Evolutionary conservation across 2,888 invertebrate species (phyloP).

Genomic region (Physocephala rufipes): DNA sequence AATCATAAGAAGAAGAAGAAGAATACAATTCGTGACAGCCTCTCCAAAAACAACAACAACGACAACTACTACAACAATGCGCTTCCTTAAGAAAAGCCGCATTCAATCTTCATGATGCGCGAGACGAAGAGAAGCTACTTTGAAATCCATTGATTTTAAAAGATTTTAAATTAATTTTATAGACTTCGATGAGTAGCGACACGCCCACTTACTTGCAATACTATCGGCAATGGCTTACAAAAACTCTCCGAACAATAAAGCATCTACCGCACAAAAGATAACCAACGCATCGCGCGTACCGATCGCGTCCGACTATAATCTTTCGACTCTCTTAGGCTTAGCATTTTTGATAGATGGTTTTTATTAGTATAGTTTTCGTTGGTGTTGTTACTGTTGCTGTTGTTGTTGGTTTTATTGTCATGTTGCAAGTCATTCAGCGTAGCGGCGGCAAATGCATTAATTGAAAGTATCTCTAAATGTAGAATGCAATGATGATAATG

Average conservation of each 20-base stretch:
- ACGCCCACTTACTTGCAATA: constrained; percentile 51
- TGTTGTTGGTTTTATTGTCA: neutral
- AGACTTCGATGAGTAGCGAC: constrained; percentile 52
- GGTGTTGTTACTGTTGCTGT: too few relatives aligned
- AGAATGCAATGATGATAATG: neutral
- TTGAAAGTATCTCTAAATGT: constrained; percentile 27
- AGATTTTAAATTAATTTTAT: constrained; percentile 56
- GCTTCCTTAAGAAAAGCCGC: neutral
- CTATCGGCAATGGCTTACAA: neutral
- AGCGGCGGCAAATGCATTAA: constrained; percentile 13
- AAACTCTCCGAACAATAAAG: neutral
- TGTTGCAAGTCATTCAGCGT: constrained; percentile 10
- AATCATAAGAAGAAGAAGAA: neutral
- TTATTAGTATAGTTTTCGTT: too few relatives aligned
- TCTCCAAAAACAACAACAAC: neutral
- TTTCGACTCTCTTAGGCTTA: neutral
- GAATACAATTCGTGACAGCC: neutral
- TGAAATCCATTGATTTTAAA: neutral
- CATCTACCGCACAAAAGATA: constrained; percentile 1
- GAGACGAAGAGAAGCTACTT: neutral
- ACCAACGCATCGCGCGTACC: too few relatives aligned
- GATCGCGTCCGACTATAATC: neutral
- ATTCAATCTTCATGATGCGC: too few relatives aligned
- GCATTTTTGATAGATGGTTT: neutral
- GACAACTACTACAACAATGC: neutral